Base-by-base conservation (phyloP, 2,113 vertebrate species). In the Caloenas nicobarica region DNA sequence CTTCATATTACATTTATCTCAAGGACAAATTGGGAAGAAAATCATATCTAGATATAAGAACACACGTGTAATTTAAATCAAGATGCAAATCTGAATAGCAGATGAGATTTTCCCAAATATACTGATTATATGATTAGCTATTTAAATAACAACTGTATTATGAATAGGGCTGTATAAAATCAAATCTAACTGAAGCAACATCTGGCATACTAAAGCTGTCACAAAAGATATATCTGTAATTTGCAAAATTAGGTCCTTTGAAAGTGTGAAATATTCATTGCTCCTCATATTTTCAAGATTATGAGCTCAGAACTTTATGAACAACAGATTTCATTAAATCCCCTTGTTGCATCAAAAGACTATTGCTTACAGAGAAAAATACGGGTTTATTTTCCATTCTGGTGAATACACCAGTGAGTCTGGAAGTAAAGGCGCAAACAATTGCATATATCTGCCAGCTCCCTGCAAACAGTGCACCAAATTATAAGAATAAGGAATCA, bases 171-270 rank as follows among this genome's bases (percentile, higher is more conserved):
- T 74, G 18, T 64, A 92, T 33, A 91, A 94, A 91, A 88, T 36
- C 76, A 81, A 29, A 78, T 60, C 44, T 51, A 71, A 73, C 56
- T 40, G 48, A 89, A 93, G 73, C 31, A 85, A 81, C 83, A 88
- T 72, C 88, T 93, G 91, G n/a, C 60, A 58, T n/a, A 85, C 36
- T 82, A 73, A 96, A 94, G 48, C 33, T 87, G 44, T 40, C 13
- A 4, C 28, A 94, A 76, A 91, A 92, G 86, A 54, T 23, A 1
- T 14, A 71, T 6, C 77, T 48, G 36, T 56, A 85, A 96, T 95
- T 95, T 85, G 68, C 46, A 92, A 91, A 79, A 93, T 80, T 65
- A 69, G 9, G 57, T 60, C 74, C 46, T 79, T 94, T 85, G 40
- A 25, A 92, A 89, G 40, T 11, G 14, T 56, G 64, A 92, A 91